These are phyloP conservation scores for Aythya baeri DNA, from an alignment of 2,113 vertebrate species.

Conservation along the genomic window DNA sequence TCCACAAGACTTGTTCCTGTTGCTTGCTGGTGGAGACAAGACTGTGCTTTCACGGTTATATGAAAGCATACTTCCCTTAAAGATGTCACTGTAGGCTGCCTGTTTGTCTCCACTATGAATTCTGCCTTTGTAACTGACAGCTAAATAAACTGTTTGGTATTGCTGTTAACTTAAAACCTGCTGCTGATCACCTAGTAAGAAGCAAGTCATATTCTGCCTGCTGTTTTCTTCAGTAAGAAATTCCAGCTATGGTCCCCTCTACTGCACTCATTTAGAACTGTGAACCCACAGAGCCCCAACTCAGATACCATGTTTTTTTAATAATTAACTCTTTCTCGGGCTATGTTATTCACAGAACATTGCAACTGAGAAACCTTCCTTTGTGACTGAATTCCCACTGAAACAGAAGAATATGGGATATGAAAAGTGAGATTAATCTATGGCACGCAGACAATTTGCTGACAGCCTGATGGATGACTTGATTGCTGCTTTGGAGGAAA, in stretches of 20 bases:
- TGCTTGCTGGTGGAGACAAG: background rate
- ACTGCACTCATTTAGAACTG: background rate
- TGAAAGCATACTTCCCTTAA: background rate
- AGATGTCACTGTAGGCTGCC: background rate
- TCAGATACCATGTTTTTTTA: background rate
- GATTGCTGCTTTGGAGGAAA: background rate
- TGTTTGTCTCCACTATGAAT: background rate
- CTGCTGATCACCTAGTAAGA: background rate
- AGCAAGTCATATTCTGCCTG: background rate
- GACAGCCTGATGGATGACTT: slow-evolving; percentile 40
- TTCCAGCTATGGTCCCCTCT: background rate
- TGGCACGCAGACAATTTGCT: slow-evolving; percentile 12
- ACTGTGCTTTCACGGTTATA: background rate
- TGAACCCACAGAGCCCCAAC: background rate
- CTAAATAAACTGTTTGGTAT: slow-evolving; percentile 16
- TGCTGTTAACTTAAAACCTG: background rate
- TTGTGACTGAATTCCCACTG: background rate
- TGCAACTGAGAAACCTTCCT: background rate
- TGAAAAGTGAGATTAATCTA: slow-evolving; percentile 30
- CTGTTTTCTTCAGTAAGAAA: background rate
- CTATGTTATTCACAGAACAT: background rate
- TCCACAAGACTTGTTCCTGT: background rate
- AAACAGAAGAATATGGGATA: background rate
- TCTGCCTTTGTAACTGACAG: background rate
- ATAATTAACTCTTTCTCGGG: background rate